Conservation (phyloP, 2,797 vertebrate species). For the Melanotaenia nigrans region DNA sequence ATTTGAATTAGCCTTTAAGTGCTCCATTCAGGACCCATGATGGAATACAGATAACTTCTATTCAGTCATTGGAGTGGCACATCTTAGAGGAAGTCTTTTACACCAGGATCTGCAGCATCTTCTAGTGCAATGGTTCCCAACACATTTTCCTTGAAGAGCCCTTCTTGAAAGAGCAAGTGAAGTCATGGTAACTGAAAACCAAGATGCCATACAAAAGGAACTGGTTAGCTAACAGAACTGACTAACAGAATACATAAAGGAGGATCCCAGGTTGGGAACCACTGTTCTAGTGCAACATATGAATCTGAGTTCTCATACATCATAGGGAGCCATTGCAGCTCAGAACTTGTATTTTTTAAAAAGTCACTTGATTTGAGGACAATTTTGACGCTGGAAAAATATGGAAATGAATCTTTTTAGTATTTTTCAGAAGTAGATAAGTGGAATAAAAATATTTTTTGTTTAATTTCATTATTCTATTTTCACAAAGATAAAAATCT, state of each 20-base stretch:
- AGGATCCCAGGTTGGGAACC: no score
- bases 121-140: no score
- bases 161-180: no score
- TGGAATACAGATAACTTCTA: constrained; percentile 1
- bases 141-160: no score
- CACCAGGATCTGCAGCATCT: background rate
- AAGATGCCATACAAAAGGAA: no score
- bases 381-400: background rate
- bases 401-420: background rate
- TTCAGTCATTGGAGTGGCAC: background rate
- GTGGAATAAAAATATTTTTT: background rate
- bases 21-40: background rate
- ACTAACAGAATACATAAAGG: no score
- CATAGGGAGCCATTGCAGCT: background rate
- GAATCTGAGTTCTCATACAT: background rate
- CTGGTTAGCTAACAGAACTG: no score
- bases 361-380: background rate
- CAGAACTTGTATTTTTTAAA: background rate
- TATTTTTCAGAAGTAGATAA: background rate
- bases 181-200: no score
- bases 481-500: background rate
- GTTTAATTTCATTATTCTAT: background rate
- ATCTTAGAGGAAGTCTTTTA: background rate
- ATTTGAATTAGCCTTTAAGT: background rate
- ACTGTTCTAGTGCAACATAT: background rate